A percentile compares a stretch with the other conserved stretches of the same genome.
Evolutionary conservation across 2,888 invertebrate genomes (phyloP).

Genomic region (Conistra vaccinii): DNA sequence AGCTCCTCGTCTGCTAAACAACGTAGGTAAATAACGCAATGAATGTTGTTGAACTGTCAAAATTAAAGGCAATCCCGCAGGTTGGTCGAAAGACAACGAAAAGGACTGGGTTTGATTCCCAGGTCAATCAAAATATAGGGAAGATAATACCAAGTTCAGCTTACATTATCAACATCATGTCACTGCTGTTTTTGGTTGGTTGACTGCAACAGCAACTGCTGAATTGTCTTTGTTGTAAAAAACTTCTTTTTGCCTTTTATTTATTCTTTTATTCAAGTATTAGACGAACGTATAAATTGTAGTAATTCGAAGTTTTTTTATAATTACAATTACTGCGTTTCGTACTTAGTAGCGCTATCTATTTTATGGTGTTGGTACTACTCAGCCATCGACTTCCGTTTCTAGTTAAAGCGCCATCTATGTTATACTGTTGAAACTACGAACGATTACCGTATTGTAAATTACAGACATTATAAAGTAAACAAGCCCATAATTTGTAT

Average conservation of each 20-base stretch:
- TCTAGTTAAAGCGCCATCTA: slow-evolving; percentile 47
- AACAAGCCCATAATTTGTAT: not conserved
- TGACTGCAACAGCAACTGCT: not conserved
- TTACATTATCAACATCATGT: not conserved
- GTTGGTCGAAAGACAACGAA: not conserved
- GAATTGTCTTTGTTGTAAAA: too few relatives aligned
- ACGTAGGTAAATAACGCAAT: not conserved
- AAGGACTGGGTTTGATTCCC: slow-evolving; percentile 1
- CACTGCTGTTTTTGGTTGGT: not conserved
- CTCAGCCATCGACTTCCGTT: not conserved
- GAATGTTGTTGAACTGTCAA: not conserved
- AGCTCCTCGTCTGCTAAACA: too few relatives aligned
- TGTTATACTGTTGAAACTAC: not conserved
- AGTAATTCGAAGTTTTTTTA: too few relatives aligned
- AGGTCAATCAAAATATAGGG: not conserved
- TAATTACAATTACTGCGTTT: not conserved
- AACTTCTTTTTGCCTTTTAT: not conserved
- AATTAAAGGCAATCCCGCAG: not conserved
- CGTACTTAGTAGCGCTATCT: slow-evolving; percentile 47
- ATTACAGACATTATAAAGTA: not conserved
- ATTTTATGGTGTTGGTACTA: not conserved
- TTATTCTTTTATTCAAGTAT: not conserved
- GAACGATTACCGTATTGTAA: not conserved
- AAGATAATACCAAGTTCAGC: not conserved
- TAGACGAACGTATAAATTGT: not conserved